Percentiles rank a stretch among this genome's conserved stretches.
Evolutionary conservation across 2,113 vertebrate species (phyloP).

Genomic region (Melierax canorus): DNA sequence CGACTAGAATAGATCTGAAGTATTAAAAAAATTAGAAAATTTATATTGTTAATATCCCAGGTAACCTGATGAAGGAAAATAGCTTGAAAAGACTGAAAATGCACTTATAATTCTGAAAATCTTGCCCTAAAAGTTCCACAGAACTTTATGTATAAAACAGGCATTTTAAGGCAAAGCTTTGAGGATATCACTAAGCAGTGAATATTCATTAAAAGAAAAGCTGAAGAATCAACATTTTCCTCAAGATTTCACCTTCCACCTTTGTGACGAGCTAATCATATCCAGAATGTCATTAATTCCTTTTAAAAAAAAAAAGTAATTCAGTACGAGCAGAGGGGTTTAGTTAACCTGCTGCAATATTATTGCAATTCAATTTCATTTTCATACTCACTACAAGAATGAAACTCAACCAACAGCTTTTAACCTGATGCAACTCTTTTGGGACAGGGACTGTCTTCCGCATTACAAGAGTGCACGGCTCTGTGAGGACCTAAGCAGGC

Average conservation of each 20-base stretch:
- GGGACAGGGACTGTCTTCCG: neutral
- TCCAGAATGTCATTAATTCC: neutral
- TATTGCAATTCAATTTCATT: neutral
- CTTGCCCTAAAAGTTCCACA: neutral
- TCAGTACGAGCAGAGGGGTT: neutral
- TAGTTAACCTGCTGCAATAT: neutral
- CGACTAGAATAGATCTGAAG: constrained; percentile 91
- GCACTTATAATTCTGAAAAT: neutral
- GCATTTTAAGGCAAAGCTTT: neutral
- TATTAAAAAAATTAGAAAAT: neutral
- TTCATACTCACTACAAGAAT: neutral
- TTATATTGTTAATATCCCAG: neutral
- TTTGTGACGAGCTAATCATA: neutral
- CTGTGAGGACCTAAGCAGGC: neutral
- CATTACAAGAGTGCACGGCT: neutral
- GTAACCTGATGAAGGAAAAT: neutral
- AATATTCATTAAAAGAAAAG: neutral
- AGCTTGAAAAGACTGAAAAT: neutral
- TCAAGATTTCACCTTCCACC: neutral
- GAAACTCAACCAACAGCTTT: neutral
- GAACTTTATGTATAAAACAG: neutral
- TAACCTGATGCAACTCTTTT: neutral
- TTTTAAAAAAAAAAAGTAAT: neutral
- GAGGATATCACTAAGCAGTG: neutral
- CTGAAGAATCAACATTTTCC: neutral